Evolutionary conservation across 2,113 vertebrate genomes (phyloP).

Genomic region (Apteryx mantelli): DNA sequence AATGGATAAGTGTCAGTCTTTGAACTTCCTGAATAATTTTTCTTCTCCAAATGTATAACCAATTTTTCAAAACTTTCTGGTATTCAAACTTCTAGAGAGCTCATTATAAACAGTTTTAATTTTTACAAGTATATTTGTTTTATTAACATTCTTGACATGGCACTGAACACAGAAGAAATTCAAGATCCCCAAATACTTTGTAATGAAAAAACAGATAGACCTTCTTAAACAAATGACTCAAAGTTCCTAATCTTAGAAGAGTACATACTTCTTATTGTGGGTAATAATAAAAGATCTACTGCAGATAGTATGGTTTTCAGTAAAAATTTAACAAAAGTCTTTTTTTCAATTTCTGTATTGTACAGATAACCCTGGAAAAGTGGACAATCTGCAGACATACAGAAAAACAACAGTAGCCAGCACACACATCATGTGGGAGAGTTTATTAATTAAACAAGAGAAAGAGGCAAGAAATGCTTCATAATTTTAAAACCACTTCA

Average conservation of each 20-base stretch:
- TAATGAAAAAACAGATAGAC: not conserved
- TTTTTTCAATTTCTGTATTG: not conserved
- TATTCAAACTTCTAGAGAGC: not conserved
- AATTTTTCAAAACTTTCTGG: not conserved
- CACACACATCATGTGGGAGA: not conserved
- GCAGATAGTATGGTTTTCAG: not conserved
- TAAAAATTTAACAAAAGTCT: not conserved
- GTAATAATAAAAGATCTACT: not conserved
- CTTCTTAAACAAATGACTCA: not conserved
- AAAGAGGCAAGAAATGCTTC: not conserved
- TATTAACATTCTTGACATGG: not conserved
- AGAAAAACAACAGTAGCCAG: not conserved
- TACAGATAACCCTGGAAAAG: not conserved
- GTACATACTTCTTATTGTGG: not conserved
- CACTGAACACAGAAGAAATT: not conserved
- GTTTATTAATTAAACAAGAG: not conserved
- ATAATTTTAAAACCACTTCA: not conserved
- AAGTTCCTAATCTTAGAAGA: not conserved
- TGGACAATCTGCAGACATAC: not conserved
- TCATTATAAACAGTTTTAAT: not conserved
- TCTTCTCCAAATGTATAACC: not conserved
- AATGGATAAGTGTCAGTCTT: not conserved
- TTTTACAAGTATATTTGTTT: not conserved
- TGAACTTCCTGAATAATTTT: not conserved
- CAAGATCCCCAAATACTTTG: not conserved